Evolutionary conservation across 2,888 invertebrate genomes (phyloP).

Genomic region (Malthinus flaveolus): DNA sequence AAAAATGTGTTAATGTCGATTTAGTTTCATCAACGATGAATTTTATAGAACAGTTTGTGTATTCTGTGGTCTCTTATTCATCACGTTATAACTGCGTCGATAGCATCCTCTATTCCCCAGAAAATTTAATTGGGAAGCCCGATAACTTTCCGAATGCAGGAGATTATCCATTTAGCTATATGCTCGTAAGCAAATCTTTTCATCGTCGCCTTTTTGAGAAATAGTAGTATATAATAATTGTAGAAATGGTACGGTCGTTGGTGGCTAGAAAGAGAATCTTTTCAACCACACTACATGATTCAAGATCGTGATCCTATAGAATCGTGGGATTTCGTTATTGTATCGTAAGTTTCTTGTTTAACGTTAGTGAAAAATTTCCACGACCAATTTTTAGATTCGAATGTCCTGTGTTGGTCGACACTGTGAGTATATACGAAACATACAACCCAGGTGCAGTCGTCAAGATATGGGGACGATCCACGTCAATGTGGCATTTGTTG

Average conservation of each 20-base stretch:
- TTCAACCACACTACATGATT: slow-evolving; percentile 70
- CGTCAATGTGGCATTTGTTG: slow-evolving; percentile 68
- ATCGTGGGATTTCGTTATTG: slow-evolving; percentile 75
- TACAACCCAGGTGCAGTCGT: slow-evolving; percentile 85
- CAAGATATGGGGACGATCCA: slow-evolving; percentile 72
- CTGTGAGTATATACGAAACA: slow-evolving; percentile 79
- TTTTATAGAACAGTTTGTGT: slow-evolving; percentile 73
- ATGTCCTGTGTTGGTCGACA: slow-evolving; percentile 67
- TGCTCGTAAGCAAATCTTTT: slow-evolving; percentile 69
- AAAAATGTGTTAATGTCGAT: too few relatives aligned
- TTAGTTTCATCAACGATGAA: too few relatives aligned
- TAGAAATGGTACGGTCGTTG: slow-evolving; percentile 84
- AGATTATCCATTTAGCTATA: slow-evolving; percentile 88
- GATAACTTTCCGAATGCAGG: slow-evolving; percentile 88
- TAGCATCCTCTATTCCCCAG: slow-evolving; percentile 86
- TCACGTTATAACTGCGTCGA: slow-evolving; percentile 89
- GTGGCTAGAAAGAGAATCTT: slow-evolving; percentile 81
- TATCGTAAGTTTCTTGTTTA: slow-evolving; percentile 58
- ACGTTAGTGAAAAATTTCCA: neutral
- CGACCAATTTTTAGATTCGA: slow-evolving; percentile 58
- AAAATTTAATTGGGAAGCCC: slow-evolving; percentile 82
- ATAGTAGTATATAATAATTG: slow-evolving; percentile 18
- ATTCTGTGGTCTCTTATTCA: slow-evolving; percentile 79
- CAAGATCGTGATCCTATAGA: slow-evolving; percentile 69
- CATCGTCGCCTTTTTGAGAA: neutral